Conservation (phyloP, 1,140 invertebrate genomes). For the Leptonema lineaticorne region DNA sequence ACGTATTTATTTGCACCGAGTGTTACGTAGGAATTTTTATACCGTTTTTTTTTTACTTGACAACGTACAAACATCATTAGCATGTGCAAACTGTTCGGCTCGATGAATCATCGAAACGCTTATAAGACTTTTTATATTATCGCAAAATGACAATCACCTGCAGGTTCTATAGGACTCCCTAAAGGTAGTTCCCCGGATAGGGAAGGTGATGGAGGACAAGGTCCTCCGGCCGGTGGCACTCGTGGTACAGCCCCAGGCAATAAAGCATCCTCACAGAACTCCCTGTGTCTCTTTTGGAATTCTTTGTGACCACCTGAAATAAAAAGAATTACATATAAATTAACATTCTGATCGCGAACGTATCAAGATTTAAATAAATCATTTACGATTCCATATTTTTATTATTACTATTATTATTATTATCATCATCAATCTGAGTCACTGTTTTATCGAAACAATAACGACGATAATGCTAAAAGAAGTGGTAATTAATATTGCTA, state of each 20-base stretch:
- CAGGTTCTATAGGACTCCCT: slow-evolving; percentile 36
- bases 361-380: not conserved
- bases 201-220: slow-evolving; percentile 46
- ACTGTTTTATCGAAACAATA: too few species aligned
- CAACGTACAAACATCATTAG: slow-evolving; percentile 10
- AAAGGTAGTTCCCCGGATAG: slow-evolving; percentile 44
- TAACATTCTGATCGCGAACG: not conserved
- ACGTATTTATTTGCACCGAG: too few species aligned
- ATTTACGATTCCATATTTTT: too few species aligned
- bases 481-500: too few species aligned
- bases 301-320: slow-evolving; percentile 69
- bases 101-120: slow-evolving; percentile 1
- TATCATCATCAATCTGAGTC: too few species aligned
- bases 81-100: slow-evolving; percentile 3
- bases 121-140: not conserved
- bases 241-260: slow-evolving; percentile 47
- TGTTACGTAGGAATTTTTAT: not conserved
- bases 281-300: slow-evolving; percentile 65
- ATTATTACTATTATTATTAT: too few species aligned
- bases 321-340: slow-evolving; percentile 1
- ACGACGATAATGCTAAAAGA: too few species aligned
- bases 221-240: slow-evolving; percentile 44
- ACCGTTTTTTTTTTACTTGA: not conserved
- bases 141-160: slow-evolving; percentile 26
- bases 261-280: slow-evolving; percentile 64